phyloP scores from a whole-genome alignment of 2,888 invertebrate species.

The Drosophila diplacantha region DNA sequence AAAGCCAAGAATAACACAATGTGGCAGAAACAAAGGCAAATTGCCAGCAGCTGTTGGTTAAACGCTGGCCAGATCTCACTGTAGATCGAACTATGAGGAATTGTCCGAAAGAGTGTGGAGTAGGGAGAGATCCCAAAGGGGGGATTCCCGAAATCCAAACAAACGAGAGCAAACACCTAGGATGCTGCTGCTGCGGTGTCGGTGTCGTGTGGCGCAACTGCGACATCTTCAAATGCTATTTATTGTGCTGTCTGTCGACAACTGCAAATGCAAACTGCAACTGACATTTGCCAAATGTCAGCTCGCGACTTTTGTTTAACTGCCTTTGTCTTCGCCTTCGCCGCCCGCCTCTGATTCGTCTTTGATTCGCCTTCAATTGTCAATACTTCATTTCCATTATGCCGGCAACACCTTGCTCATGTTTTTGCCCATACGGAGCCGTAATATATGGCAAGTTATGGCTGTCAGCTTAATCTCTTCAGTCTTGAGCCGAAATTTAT shows the following conservation, averaged over 20 bases:
- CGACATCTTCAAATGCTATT: conserved; percentile 34
- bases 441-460: background rate
- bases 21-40: conserved; percentile 16
- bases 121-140: background rate
- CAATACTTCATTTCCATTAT: conserved; percentile 26
- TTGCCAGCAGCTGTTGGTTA: conserved; percentile 32
- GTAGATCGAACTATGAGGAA: conserved; percentile 15
- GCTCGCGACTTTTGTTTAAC: conserved; percentile 55
- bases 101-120: background rate
- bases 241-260: conserved; percentile 24
- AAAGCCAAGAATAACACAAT: conserved; percentile 30
- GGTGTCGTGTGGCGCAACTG: conserved; percentile 27
- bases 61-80: conserved; percentile 9
- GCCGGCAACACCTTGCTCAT: conserved; percentile 50
- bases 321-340: conserved; percentile 31
- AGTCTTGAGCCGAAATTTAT: background rate
- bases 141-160: conserved; percentile 2
- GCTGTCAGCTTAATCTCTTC: background rate
- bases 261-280: conserved; percentile 19
- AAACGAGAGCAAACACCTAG: conserved; percentile 15
- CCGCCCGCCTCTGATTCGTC: conserved; percentile 24
- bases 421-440: background rate
- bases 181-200: conserved; percentile 6
- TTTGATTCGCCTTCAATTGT: conserved; percentile 27
- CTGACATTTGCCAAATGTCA: conserved; percentile 72